Base-by-base conservation (phyloP, 2,113 vertebrate species). In the Taurulus bubalis region DNA sequence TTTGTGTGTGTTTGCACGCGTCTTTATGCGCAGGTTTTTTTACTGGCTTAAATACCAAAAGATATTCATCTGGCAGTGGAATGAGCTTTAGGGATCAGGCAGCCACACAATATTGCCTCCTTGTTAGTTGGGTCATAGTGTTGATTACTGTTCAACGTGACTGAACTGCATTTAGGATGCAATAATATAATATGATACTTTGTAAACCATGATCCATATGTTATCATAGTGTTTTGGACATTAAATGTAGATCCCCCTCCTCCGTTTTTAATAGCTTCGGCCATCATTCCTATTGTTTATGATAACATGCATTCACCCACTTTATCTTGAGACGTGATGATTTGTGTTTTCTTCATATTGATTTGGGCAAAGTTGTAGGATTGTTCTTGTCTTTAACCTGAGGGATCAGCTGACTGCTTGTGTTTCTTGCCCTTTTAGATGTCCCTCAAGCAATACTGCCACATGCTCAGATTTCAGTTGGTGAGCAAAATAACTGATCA, bases 1-100 rank as follows among this genome's bases (percentile, higher is more conserved):
- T 75, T 26, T 81, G 49, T 66, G 8, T 79, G 42, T 56, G 8
- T 45, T 8, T 74, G 34, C 36, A 11, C 28, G 45, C 34, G 34
- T 22, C n/a, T 74, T 59, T 79, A 1, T 69, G 22, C 53, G 22
- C 10, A 45, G 7, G 30, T 77, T 64, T 80, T 56, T 71, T 85
- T 60, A 77, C 73, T 42, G 5, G 51, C 55, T 85, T 87, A 88
- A 87, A 85, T 85, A 67, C 80, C 67, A 66, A 49, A 75, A 85
- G 80, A 82, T 82, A 59, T 84, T 75, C 58, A 87, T 85, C 87
- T 82, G 80, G 12, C 30, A 38, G 62, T 11, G 74, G 30, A 81
- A 86, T 80, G 75, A 81, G 75, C 56, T 79, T 75, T 16, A 71
- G 64, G 70, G 79, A 82, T 77, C 56, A 80, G 73, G 49, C 77